Base-by-base conservation (phyloP, 2,797 vertebrate species). In the Cichlasoma orientale region DNA sequence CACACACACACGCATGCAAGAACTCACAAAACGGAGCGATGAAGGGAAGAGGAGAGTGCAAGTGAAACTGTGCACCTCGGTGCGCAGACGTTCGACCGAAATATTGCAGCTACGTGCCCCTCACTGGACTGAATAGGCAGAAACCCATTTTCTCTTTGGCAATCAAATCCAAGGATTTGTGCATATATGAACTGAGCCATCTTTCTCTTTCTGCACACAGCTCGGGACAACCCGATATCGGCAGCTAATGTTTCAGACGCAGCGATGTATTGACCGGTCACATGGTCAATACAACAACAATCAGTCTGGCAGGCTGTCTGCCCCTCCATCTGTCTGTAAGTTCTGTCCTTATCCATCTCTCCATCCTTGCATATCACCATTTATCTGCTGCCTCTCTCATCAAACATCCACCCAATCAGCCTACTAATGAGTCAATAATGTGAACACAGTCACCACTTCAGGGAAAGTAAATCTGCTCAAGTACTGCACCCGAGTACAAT, bases 31-130 rank as follows among this genome's bases (percentile, higher is more conserved):
- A 87, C 63, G 71, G 71, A 90, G 82, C 80, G 61, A 89, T 82
- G 78, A 77, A 84, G 82, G 75, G 77, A 86, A 86, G 79, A 89
- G 70, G 80, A 86, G 83, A 87, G 89, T 79, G 87, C 87, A 92
- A 91, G 92, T 90, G 82, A 92, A 92, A 88, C 90, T 82, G 79
- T 90, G 88, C 81, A 89, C 88, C 85, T 86, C 87, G 70, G 75
- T 86, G 85, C 56, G 73, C 16, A 74, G 83, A 77, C 23, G 68
- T 57, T 78, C 50, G 19, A 85, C 83, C 38, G 54, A 81, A 88
- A 90, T 88, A 81, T 86, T 78, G 83, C 86, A 54, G 63, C 71
- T 79, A 80, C 77, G 5, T 72, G 75, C 82, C 88, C 61, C 74
- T 25, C 58, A 59, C 14, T 3, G 11, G 52, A 74, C 55, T 74